Conservation (phyloP, 2,888 invertebrate species). For the Tholera decimalis region DNA sequence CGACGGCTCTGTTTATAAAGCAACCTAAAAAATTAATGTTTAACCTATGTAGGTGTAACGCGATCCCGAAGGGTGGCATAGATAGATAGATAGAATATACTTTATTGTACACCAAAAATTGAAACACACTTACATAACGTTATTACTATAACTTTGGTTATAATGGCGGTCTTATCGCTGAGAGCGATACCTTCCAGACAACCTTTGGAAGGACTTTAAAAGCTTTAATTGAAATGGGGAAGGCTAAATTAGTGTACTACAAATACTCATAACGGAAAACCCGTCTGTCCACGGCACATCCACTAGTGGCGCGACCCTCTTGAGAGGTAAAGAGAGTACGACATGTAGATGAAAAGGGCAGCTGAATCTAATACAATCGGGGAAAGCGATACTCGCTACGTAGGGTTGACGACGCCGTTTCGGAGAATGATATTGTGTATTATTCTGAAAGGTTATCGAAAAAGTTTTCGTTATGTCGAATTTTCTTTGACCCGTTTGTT, state of each 20-base stretch:
- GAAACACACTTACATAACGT: too few species aligned
- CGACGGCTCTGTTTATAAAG: background rate
- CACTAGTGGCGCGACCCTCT: constrained; percentile 81
- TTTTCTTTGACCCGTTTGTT: constrained; percentile 42
- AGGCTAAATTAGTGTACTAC: too few species aligned
- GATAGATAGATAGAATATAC: too few species aligned
- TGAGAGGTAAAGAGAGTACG: constrained; percentile 82
- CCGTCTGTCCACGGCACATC: constrained; percentile 74
- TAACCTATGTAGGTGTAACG: background rate
- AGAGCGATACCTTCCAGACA: too few species aligned
- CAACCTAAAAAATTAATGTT: background rate
- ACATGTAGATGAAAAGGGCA: constrained; percentile 91
- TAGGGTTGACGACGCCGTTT: constrained; percentile 79
- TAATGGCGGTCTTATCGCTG: too few species aligned
- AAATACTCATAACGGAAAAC: too few species aligned
- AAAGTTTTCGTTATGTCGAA: constrained; percentile 44
- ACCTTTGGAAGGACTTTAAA: too few species aligned
- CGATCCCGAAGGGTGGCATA: constrained; percentile 1
- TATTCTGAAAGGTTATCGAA: constrained; percentile 52
- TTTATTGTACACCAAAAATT: too few species aligned
- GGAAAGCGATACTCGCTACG: constrained; percentile 88
- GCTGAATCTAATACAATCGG: constrained; percentile 91
- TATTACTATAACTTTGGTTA: too few species aligned
- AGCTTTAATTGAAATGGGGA: too few species aligned
- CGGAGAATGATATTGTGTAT: constrained; percentile 48